phyloP scores from a whole-genome alignment of 2,113 vertebrate species.

The Hystrix brachyura region DNA sequence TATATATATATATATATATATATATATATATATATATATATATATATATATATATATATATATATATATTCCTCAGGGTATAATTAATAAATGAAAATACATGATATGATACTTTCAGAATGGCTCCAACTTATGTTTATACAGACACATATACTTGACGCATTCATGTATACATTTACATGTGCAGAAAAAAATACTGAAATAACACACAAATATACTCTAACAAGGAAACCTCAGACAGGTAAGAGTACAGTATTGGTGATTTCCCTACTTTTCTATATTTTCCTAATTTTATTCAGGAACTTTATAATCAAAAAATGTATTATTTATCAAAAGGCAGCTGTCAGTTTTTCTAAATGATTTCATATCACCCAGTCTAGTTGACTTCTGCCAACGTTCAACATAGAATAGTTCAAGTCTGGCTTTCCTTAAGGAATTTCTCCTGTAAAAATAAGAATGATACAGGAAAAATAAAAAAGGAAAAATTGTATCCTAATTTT shows the following conservation, averaged over 20 bases:
- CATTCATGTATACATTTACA: not conserved
- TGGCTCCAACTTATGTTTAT: not conserved
- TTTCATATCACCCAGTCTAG: not conserved
- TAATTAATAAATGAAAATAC: not conserved
- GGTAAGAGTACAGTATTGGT: not conserved
- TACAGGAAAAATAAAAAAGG: not conserved
- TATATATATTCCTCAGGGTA: not conserved
- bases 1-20: no score
- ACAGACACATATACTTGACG: not conserved
- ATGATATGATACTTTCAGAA: not conserved
- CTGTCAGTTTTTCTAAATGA: slow-evolving; percentile 2
- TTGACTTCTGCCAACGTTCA: not conserved
- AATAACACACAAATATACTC: not conserved
- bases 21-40: no score
- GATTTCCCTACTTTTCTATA: not conserved
- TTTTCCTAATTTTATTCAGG: slow-evolving; percentile 41
- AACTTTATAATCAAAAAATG: slow-evolving; percentile 30
- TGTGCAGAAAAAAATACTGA: not conserved
- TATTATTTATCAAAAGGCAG: not conserved
- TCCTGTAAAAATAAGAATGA: not conserved
- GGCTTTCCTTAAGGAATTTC: not conserved
- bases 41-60: no score
- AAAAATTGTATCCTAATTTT: slow-evolving; percentile 39
- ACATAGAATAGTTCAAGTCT: not conserved
- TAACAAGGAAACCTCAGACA: not conserved